Base-by-base conservation (phyloP, 2,888 invertebrate genomes). In the Cataglyphis livida region DNA sequence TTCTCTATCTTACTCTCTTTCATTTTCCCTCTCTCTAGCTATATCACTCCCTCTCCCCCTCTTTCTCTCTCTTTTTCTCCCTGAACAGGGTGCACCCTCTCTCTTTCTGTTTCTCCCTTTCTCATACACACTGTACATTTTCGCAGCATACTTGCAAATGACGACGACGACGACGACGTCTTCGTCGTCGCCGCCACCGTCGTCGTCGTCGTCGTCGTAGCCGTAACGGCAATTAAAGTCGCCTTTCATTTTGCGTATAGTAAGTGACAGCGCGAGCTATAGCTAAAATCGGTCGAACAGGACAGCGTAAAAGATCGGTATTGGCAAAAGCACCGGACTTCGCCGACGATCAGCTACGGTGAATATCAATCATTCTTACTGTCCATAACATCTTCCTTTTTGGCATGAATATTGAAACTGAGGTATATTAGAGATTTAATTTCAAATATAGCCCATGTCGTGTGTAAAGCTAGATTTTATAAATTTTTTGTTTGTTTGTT, bases 221-320 rank as follows among this genome's bases (percentile, higher is more conserved):
- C 51, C 51, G n/a, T 51, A 51, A 90, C 87, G 86, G 92, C 93
- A 93, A 94, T 94, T 93, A 93, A 93, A 90, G 90, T 48, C 91
- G 92, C 94, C 94, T 94, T 94, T 94, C 94, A 93, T 94, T 94
- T 94, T 93, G 92, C 92, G 92, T 93, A 94, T 91, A 94, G 94
- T 93, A 90, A 82, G 91, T 88, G 92, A 92, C 91, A 91, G 91
- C 90, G 32, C 10, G 92, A 54, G 84, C 75, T 82, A 38, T 81
- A 82, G 59, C 32, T 57, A 3, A 64, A 75, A 68, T 68, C 41
- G 76, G 38, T 65, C 44, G 62, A n/a, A 10, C 44, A 21, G 15
- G n/a, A 28, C 41, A 12, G n/a, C n/a, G 59, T 44, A 32, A 74
- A 48, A 62, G 32, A 65, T 76, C 51, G 35, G 35, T 35, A 35